phyloP scores from a whole-genome alignment of 2,888 invertebrate genomes.

The Slavum lentiscoides region DNA sequence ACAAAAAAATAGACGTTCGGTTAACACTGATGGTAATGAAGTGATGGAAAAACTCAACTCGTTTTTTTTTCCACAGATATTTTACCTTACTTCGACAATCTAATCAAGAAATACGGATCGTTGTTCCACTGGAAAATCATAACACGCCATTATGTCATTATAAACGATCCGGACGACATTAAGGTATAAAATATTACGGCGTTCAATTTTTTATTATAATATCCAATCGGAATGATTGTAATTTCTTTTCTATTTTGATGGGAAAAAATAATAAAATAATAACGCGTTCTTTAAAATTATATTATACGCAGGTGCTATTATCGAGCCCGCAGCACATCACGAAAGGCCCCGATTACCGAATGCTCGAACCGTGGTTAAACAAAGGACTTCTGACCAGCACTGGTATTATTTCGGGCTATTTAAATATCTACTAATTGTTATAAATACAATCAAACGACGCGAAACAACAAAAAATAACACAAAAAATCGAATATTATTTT shows the following conservation, averaged over 20 bases:
- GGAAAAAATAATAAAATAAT: no score
- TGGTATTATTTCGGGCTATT: constrained; percentile 28
- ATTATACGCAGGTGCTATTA: constrained; percentile 53
- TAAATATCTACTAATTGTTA: no score
- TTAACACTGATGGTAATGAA: no score
- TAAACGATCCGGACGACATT: constrained; percentile 54
- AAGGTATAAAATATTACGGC: constrained; percentile 45
- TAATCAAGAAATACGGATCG: constrained; percentile 36
- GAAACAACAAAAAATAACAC: no score
- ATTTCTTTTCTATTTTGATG: no score
- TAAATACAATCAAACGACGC: no score
- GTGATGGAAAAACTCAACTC: no score
- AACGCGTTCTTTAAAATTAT: no score
- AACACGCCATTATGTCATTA: constrained; percentile 43
- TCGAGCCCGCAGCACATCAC: constrained; percentile 54
- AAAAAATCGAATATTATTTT: no score
- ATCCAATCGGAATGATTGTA: no score
- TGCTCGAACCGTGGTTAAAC: constrained; percentile 54
- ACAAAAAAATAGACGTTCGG: no score
- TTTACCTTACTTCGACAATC: constrained; percentile 38
- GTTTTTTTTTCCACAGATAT: constrained; percentile 35
- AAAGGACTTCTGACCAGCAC: constrained; percentile 55
- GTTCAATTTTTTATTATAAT: no score
- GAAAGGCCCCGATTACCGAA: constrained; percentile 54
- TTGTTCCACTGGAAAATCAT: constrained; percentile 48